Base-by-base conservation (phyloP, 2,113 vertebrate species). In the Forbesichthys agassizii region DNA sequence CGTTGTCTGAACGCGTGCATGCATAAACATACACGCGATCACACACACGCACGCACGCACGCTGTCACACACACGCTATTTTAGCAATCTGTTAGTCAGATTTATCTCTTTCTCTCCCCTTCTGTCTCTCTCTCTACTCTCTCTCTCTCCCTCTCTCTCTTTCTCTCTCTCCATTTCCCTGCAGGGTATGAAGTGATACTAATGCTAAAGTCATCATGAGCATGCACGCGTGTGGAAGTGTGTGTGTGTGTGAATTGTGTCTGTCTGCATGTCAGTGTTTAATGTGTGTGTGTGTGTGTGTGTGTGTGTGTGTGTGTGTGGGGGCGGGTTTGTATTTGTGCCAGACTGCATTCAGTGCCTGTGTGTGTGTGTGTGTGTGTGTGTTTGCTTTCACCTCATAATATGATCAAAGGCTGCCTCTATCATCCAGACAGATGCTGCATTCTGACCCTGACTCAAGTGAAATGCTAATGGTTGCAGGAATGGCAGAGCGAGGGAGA, bases 31-130 rank as follows among this genome's bases (percentile, higher is more conserved):
- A 48, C 20, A 14, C 36, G 3, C 20, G 11, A 20, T 51, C 48
- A 33, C 62, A 18, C 42, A 47, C 13, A 18, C 13, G 9, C 42
- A 4, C 42, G 46, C 20, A 18, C 61, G 70, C 20, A 61, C 61
- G 48, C 46, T n/a, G n/a, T n/a, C n/a, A 27, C 42, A 61, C 56
- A 33, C 14, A 57, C 55, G 27, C 78, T 80, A 48, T 76, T 73
- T 79, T 81, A 73, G 73, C 71, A 46, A 52, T 57, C 58, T 48
- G 47, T 71, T 55, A 73, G n/a, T 69, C 58, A 58, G 16, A 48
- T 48, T 51, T 61, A 13, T 69, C 51, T 51, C 20, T 65, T 46
- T 73, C 68, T 20, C 71, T 67, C 36, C 7, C 36, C 4, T 5
- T 67, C 33, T 46, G 48, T 42, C 57, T 48, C 20, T 12, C 46